Conservation (phyloP, 2,888 invertebrate species). For the Eupithecia centaureata region DNA sequence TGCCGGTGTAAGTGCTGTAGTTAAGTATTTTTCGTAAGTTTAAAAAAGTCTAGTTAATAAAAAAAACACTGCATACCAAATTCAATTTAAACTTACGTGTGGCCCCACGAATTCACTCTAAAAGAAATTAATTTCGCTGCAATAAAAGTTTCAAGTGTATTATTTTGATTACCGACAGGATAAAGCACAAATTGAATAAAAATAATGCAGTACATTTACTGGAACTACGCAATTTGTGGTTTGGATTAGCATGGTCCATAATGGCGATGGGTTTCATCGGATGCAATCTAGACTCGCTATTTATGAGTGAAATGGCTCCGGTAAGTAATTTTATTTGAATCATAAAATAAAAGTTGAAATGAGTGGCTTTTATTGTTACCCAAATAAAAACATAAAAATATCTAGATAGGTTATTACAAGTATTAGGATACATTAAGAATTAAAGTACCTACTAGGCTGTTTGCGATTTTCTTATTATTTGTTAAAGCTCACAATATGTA, state of each 20-base stretch:
- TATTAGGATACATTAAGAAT: not conserved
- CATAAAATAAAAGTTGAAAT: conserved; percentile 4
- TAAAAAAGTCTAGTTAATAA: too few species aligned
- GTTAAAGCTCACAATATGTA: not conserved
- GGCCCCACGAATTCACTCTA: conserved; percentile 16
- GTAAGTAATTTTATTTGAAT: conserved; percentile 10
- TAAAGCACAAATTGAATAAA: conserved; percentile 42
- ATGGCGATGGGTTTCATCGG: conserved; percentile 26
- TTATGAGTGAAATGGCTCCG: conserved; percentile 18
- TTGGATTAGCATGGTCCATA: conserved; percentile 32
- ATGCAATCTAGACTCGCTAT: conserved; percentile 23
- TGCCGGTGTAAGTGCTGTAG: not conserved
- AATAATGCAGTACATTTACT: conserved; percentile 40
- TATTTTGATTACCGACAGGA: conserved; percentile 37
- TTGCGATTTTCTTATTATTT: not conserved
- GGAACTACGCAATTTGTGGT: conserved; percentile 44
- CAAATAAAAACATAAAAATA: not conserved
- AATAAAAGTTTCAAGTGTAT: conserved; percentile 47
- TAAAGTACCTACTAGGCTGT: not conserved
- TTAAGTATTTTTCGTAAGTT: too few species aligned
- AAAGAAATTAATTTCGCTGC: conserved; percentile 43
- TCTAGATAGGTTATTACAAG: too few species aligned
- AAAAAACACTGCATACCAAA: not conserved
- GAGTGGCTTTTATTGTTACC: not conserved
- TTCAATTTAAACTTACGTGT: conserved; percentile 2